These are phyloP conservation scores for Herminia tarsipennalis DNA, from an alignment of 2,888 invertebrate genomes.

Conservation along the genomic window DNA sequence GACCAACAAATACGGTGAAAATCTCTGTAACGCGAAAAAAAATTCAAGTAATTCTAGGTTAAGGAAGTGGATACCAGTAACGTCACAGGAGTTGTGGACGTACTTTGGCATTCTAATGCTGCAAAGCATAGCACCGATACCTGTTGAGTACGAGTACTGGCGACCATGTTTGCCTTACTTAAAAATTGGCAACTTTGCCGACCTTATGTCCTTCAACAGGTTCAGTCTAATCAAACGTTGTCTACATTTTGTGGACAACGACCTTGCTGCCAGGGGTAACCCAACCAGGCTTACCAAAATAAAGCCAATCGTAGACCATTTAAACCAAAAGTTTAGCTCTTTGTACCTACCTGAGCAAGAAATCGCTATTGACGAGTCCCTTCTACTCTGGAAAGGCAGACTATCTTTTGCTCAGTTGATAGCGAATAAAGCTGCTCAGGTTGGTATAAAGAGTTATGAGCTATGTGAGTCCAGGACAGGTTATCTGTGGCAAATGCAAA, in stretches of 20 bases:
- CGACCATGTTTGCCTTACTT: not conserved
- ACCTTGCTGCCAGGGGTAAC: no score
- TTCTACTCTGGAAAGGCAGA: not conserved
- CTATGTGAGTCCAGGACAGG: slow-evolving; percentile 37
- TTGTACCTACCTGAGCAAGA: not conserved
- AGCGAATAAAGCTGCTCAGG: no score
- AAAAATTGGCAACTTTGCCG: not conserved
- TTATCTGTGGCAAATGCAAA: slow-evolving; percentile 24
- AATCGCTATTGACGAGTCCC: not conserved
- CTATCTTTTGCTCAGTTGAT: no score
- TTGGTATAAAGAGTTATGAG: slow-evolving; percentile 38
- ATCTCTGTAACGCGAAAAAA: no score
- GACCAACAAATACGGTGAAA: no score
- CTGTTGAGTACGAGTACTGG: not conserved
- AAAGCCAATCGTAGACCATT: not conserved
- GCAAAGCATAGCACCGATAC: not conserved
- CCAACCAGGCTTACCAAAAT: not conserved
- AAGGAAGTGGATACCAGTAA: no score
- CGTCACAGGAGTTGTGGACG: not conserved
- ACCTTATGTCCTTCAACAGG: no score
- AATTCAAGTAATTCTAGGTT: no score
- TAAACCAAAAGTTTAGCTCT: not conserved
- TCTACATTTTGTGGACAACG: not conserved
- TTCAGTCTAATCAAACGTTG: not conserved
- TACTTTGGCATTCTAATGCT: not conserved